Base-by-base conservation (phyloP, 2,113 vertebrate genomes). In the Tamias sibiricus region DNA sequence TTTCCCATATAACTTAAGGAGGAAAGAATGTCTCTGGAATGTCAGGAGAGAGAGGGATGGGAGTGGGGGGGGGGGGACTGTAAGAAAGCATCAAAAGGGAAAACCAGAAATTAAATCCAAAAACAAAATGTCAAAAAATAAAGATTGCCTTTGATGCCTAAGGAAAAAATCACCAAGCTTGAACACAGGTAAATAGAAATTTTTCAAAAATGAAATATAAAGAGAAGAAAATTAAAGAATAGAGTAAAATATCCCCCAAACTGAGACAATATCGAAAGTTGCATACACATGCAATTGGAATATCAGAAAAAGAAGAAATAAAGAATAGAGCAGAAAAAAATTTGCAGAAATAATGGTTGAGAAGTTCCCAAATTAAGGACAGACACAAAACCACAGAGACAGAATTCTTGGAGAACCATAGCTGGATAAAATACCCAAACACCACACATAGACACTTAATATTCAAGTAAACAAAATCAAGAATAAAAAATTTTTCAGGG, bases 31-130 rank as follows among this genome's bases (percentile, higher is more conserved):
- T 57, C 14, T 52, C 52, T 75, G 66, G 22, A 80, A 85, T 80
- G 42, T 72, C 66, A n/a, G n/a, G n/a, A n/a, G n/a, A n/a, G n/a
- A n/a, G n/a, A n/a, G n/a, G n/a, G n/a, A n/a, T n/a, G n/a, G n/a
- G n/a, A 89, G 52, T 14, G 89, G 72, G 92, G 57, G 84, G 28
- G 79, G 52, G 35, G 52, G 57, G 72, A 77, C 62, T 72, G 6
- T 91, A n/a, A 76, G 32, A 93, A 81, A 75, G 62, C 74, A 44
- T 44, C 14, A 81, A 89, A 89, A 35, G 19, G 57, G 76, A 92
- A 89, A 47, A 62, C 74, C 37, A 92, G 30, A 80, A 90, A 76
- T 93, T 35, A 76, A n/a, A n/a, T n/a, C n/a, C n/a, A n/a, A 76
- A 96, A 83, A 68, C 6, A 37, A 32, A 66, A 13, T 77, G 14